Percentiles rank a stretch among this genome's conserved stretches.
Evolutionary conservation across 1,140 invertebrate species (phyloP).

Genomic region (Octopus bimaculoides): DNA sequence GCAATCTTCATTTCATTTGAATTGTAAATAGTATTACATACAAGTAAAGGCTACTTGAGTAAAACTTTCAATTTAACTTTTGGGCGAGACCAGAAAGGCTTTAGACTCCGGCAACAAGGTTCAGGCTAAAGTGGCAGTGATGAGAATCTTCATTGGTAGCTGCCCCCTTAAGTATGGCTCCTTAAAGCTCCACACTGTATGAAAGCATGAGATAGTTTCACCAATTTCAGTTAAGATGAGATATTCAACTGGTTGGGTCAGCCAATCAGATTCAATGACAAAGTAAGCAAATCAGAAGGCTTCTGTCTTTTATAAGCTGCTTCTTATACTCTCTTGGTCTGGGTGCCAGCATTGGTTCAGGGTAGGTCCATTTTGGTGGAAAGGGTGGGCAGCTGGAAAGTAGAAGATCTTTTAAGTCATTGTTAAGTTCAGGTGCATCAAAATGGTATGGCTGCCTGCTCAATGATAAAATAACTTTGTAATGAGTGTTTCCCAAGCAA

Average conservation of each 20-base stretch:
- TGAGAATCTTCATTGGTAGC: too few relatives aligned
- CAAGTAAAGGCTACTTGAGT: too few relatives aligned
- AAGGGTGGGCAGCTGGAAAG: background rate
- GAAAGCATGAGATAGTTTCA: slow-evolving; percentile 41
- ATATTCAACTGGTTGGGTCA: slow-evolving; percentile 17
- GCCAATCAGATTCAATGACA: slow-evolving; percentile 30
- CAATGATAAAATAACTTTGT: slow-evolving; percentile 11
- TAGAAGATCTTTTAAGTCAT: background rate
- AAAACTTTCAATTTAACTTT: too few relatives aligned
- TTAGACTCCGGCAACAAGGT: too few relatives aligned
- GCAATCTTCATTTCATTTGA: too few relatives aligned
- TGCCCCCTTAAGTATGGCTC: slow-evolving; percentile 15
- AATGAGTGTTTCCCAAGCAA: slow-evolving; percentile 2
- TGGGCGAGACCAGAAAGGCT: too few relatives aligned
- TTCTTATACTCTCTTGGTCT: background rate
- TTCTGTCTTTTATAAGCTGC: background rate
- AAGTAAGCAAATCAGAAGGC: background rate
- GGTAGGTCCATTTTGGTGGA: slow-evolving; percentile 8
- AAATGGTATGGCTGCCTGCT: background rate
- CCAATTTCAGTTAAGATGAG: slow-evolving; percentile 44
- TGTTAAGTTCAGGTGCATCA: slow-evolving; percentile 1
- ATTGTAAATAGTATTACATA: too few relatives aligned
- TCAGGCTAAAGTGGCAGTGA: too few relatives aligned
- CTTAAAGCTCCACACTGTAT: slow-evolving; percentile 27
- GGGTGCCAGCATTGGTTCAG: background rate